Percentiles rank a stretch among this genome's conserved stretches.
These are phyloP conservation scores for Triplophysa dalaica DNA, from an alignment of 2,113 vertebrate species.

Conservation along the genomic window DNA sequence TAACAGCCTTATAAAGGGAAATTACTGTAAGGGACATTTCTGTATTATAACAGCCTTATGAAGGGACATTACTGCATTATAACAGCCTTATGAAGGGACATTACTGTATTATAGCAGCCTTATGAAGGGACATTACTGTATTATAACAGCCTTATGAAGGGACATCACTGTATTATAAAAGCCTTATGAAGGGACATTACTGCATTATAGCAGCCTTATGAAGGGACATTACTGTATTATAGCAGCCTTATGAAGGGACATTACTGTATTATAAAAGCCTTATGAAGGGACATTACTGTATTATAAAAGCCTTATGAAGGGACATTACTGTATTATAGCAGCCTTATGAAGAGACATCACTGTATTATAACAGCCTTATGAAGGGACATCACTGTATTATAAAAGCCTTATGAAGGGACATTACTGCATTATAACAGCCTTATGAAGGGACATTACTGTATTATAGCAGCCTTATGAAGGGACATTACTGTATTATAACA, in stretches of 20 bases:
- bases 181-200: rapidly evolving
- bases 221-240: neutral
- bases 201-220: neutral
- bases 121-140: neutral
- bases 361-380: neutral
- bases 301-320: neutral
- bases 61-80: neutral
- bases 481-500: neutral
- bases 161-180: neutral
- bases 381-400: neutral
- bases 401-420: too few relatives aligned
- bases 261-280: neutral
- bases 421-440: too few relatives aligned
- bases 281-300: neutral
- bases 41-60: neutral
- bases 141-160: neutral
- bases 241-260: neutral
- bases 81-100: neutral
- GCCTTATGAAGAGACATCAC: neutral
- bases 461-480: neutral
- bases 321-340: neutral
- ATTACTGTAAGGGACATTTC: neutral
- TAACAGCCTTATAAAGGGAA: neutral
- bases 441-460: too few relatives aligned
- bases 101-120: neutral